These are phyloP conservation scores for Stenurella melanura DNA, from an alignment of 2,888 invertebrate species.

Conservation along the genomic window DNA sequence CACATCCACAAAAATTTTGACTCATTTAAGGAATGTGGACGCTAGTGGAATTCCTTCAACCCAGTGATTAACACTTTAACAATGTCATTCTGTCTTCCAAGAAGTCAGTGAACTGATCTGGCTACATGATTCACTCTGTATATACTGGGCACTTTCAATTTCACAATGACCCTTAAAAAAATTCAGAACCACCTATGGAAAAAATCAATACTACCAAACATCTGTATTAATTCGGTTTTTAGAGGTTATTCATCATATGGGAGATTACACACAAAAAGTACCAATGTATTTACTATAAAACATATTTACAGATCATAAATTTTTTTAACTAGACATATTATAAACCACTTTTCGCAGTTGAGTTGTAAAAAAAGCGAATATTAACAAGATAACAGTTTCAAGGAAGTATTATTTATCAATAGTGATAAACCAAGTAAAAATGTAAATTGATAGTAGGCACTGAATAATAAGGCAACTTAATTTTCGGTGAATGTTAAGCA, in stretches of 20 bases:
- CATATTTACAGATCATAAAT: neutral
- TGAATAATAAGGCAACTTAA: neutral
- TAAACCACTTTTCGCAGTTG: neutral
- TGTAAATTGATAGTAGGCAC: slow-evolving; percentile 32
- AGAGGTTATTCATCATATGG: neutral
- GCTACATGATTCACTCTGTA: neutral
- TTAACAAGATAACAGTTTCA: slow-evolving; percentile 30
- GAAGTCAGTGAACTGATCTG: neutral
- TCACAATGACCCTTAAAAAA: neutral
- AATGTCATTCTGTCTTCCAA: neutral
- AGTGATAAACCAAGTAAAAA: slow-evolving; percentile 37
- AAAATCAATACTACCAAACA: neutral
- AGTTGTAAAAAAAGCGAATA: slow-evolving; percentile 21
- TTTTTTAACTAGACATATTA: neutral
- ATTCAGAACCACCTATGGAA: neutral
- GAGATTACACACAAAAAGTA: neutral
- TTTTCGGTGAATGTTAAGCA: neutral
- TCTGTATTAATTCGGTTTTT: neutral
- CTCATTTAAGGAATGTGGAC: neutral
- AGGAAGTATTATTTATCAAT: slow-evolving; percentile 39
- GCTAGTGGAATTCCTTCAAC: neutral
- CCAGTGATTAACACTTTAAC: neutral
- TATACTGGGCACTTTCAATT: neutral
- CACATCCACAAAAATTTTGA: neutral
- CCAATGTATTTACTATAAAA: neutral